A percentile compares a stretch with the other conserved stretches of the same genome.
Conservation (phyloP, 1,140 invertebrate genomes). For the Diorhabda elongata region DNA sequence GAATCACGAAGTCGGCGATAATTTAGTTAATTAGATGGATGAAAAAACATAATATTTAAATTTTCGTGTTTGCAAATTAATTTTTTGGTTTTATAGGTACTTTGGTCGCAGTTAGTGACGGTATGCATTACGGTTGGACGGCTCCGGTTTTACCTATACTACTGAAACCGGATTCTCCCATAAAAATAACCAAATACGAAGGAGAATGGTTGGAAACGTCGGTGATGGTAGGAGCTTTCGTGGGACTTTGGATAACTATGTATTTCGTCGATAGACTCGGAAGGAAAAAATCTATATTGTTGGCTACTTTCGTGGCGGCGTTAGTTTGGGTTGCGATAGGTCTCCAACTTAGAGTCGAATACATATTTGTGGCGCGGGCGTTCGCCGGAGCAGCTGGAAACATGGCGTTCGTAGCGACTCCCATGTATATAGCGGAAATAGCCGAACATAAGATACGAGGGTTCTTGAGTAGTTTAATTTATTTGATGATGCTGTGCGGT, state of each 20-base stretch:
- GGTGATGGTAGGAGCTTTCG: slow-evolving; percentile 57
- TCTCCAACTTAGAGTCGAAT: slow-evolving; percentile 25
- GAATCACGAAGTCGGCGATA: too few species aligned
- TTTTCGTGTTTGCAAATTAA: too few species aligned
- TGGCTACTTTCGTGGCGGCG: slow-evolving; percentile 56
- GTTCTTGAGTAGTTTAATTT: slow-evolving; percentile 34
- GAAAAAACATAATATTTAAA: too few species aligned
- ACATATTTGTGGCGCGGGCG: slow-evolving; percentile 45
- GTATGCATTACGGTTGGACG: slow-evolving; percentile 53
- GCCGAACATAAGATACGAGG: slow-evolving; percentile 40
- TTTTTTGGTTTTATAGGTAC: slow-evolving; percentile 28
- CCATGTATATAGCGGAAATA: slow-evolving; percentile 43
- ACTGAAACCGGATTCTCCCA: slow-evolving; percentile 33
- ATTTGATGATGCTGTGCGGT: slow-evolving; percentile 39
- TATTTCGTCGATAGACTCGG: slow-evolving; percentile 59
- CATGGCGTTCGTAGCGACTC: slow-evolving; percentile 38
- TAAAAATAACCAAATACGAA: slow-evolving; percentile 38
- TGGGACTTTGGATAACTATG: slow-evolving; percentile 55
- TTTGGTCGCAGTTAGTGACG: slow-evolving; percentile 33
- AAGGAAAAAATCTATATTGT: slow-evolving; percentile 57
- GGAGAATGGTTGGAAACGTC: slow-evolving; percentile 61
- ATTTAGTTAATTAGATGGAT: too few species aligned
- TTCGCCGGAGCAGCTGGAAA: slow-evolving; percentile 37
- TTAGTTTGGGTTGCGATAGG: slow-evolving; percentile 55
- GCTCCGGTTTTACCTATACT: slow-evolving; percentile 57